phyloP scores from a whole-genome alignment of 2,888 invertebrate genomes.

The Dysmachus trigonus region DNA sequence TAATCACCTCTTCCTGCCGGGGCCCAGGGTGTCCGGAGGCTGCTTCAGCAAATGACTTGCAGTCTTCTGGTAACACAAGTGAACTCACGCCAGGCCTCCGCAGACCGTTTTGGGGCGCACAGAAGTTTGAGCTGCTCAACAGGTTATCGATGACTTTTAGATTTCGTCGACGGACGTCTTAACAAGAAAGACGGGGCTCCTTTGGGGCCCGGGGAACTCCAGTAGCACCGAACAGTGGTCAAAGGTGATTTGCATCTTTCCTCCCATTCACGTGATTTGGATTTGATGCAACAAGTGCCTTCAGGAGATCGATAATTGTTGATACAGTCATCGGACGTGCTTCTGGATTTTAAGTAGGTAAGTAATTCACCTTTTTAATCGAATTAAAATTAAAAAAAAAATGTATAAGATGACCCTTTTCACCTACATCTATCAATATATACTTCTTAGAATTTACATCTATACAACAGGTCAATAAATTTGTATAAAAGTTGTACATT shows the following conservation, averaged over 20 bases:
- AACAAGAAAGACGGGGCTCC: not conserved
- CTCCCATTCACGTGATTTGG: not conserved
- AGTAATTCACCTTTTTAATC: not conserved
- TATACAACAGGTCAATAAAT: no score
- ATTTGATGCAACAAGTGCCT: conserved; percentile 22
- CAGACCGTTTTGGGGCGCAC: not conserved
- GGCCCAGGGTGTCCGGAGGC: not conserved
- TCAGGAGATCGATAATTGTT: not conserved
- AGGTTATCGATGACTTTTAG: conserved; percentile 3
- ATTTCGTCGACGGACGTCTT: not conserved
- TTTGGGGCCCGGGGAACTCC: not conserved
- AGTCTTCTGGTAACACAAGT: not conserved
- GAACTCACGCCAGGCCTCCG: not conserved
- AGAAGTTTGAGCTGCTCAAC: not conserved
- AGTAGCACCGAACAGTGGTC: not conserved
- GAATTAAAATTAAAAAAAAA: not conserved
- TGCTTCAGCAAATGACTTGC: not conserved
- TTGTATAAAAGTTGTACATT: no score
- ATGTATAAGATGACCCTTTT: no score
- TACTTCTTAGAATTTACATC: no score
- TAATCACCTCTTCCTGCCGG: not conserved
- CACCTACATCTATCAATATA: no score
- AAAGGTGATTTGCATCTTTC: conserved; percentile 22
- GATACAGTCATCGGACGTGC: not conserved
- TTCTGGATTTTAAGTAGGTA: not conserved